Evolutionary conservation across 1,140 invertebrate species (phyloP).

Genomic region (Scylla paramamosain): DNA sequence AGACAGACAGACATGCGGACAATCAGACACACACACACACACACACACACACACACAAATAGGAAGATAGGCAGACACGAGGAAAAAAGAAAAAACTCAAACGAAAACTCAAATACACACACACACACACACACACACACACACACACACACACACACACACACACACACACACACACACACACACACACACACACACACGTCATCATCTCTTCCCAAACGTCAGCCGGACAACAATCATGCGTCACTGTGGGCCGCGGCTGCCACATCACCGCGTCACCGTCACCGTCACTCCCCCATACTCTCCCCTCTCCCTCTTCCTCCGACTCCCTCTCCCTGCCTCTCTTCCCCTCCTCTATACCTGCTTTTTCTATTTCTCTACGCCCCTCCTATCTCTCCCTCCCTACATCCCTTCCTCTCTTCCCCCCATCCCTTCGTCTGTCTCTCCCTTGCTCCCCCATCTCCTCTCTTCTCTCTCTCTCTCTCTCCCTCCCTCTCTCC

Average conservation of each 20-base stretch:
- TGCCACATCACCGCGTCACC: not conserved
- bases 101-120: no score
- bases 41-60: no score
- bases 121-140: no score
- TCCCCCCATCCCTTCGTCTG: not conserved
- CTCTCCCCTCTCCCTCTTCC: not conserved
- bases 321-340: not conserved
- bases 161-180: no score
- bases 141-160: no score
- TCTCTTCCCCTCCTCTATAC: not conserved
- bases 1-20: no score
- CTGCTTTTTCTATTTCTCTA: not conserved
- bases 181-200: no score
- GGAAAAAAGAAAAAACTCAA: no score
- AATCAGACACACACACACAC: no score
- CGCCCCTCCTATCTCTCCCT: not conserved
- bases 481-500: not conserved
- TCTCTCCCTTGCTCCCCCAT: not conserved
- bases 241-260: not conserved
- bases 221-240: not conserved
- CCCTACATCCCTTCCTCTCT: not conserved
- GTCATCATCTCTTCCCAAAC: not conserved
- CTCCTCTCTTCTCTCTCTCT: not conserved
- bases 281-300: not conserved
- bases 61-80: no score